phyloP scores from a whole-genome alignment of 92 coral and sea anemone genomes.

The Heteractis magnifica region DNA sequence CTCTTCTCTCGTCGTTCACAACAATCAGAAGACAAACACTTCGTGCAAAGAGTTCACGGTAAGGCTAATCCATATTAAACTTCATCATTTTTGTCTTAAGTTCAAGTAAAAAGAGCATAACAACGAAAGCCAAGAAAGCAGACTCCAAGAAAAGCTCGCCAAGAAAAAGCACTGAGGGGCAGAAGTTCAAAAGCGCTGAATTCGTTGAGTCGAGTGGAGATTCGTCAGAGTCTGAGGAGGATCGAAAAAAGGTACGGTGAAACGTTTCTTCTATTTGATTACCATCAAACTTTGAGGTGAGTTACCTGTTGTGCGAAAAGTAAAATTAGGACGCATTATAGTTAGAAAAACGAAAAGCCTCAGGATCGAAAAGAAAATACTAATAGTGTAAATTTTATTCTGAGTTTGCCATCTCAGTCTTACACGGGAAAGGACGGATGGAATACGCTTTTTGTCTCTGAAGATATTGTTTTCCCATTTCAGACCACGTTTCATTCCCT shows the following conservation, averaged over 20 bases:
- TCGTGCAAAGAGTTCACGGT: background rate
- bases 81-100: background rate
- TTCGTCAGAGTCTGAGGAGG: constrained; percentile 80
- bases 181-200: constrained; percentile 93
- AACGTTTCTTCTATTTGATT: background rate
- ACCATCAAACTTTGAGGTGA: too few relatives aligned
- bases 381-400: too few relatives aligned
- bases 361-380: too few relatives aligned
- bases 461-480: too few relatives aligned
- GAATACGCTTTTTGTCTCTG: background rate
- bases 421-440: constrained; percentile 29
- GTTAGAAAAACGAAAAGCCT: too few relatives aligned
- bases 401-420: too few relatives aligned
- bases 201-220: constrained; percentile 86
- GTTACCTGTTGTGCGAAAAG: too few relatives aligned
- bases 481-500: too few relatives aligned
- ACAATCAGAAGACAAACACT: background rate
- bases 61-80: background rate
- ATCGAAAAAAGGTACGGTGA: constrained; percentile 40
- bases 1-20: background rate
- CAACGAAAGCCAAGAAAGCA: constrained; percentile 30
- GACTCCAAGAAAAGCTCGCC: constrained; percentile 66
- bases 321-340: too few relatives aligned
- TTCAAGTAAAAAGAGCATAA: constrained; percentile 15
- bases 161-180: constrained; percentile 71